Evolutionary conservation across 1,140 invertebrate genomes (phyloP), one percentile per base, ranked within the genome.

Genomic region (Dolichoris vasculosae): DNA sequence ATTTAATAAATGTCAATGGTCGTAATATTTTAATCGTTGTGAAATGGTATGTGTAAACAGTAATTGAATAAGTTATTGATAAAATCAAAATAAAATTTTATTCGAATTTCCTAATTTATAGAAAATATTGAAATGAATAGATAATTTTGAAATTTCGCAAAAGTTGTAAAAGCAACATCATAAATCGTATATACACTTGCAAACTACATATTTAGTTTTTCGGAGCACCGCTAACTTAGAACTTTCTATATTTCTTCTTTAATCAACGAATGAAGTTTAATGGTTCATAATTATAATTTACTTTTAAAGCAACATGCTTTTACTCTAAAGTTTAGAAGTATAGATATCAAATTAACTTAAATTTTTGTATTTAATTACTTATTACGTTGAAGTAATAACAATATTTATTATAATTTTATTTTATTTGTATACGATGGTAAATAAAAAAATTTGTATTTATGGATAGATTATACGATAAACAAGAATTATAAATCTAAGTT

Each of bases 161-260:
- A 0, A 17, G 35, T 69, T 20, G 35, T 20, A 38, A 23, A 38
- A 38, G 13, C 35, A 69, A 69, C 59, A 13, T 15, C 67, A 20
- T 35, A 38, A 69, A 38, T 69, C 15, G 32, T 20, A 69, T n/a
- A n/a, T 38, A 40, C 17, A 23, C 35, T 69, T 38, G 32, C 8
- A 38, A 23, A 69, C 15, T 69, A 13, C 32, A 38, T 23, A 15
- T 20, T 69, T 69, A 32, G 15, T 6, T 17, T 69, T 23, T 32
- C n/a, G 7, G 2, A 20, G 35, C 38, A 38, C 35, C 67, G 35
- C 15, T 38, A 69, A 38, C 32, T 69, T 40, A 20, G 67, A 20
- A 69, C 67, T 38, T 69, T 69, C 67, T 38, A 69, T 38, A 69
- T 69, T 69, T 69, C 67, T 38, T 38, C 67, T 17, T 20, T 38